These are phyloP conservation scores for Diplazon laetatorius DNA, from an alignment of 2,888 invertebrate genomes.

Conservation along the genomic window DNA sequence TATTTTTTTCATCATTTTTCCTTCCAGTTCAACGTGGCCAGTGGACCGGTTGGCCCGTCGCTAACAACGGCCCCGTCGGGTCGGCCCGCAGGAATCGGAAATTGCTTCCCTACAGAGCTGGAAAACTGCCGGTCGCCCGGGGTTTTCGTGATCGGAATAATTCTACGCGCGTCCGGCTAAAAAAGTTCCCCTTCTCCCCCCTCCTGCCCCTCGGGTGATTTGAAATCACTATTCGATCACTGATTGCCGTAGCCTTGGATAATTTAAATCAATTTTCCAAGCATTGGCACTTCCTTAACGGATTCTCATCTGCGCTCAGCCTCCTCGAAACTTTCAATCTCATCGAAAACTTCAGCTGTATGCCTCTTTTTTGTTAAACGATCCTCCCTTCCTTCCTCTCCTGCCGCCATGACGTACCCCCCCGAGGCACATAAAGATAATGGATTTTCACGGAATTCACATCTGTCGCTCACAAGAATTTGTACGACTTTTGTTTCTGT, in stretches of 20 bases:
- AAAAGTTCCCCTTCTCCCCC: conserved; percentile 41
- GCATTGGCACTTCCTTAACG: conserved; percentile 18
- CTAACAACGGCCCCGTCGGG: neutral
- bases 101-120: neutral
- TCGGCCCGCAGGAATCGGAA: neutral
- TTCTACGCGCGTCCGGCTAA: conserved; percentile 31
- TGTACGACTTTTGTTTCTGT: neutral
- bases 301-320: neutral
- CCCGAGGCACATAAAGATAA: too few relatives aligned
- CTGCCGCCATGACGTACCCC: too few relatives aligned
- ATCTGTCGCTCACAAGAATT: neutral
- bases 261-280: conserved; percentile 53
- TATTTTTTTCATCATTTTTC: too few relatives aligned
- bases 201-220: conserved; percentile 26
- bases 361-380: neutral
- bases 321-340: conserved; percentile 28
- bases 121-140: conserved; percentile 18
- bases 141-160: conserved; percentile 53
- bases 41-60: neutral
- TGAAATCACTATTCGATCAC: conserved; percentile 49
- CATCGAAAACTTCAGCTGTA: neutral
- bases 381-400: too few relatives aligned
- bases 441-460: neutral
- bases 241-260: conserved; percentile 50
- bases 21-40: neutral